phyloP scores from a whole-genome alignment of 2,797 vertebrate genomes.

The Rhodeus uyekii region DNA sequence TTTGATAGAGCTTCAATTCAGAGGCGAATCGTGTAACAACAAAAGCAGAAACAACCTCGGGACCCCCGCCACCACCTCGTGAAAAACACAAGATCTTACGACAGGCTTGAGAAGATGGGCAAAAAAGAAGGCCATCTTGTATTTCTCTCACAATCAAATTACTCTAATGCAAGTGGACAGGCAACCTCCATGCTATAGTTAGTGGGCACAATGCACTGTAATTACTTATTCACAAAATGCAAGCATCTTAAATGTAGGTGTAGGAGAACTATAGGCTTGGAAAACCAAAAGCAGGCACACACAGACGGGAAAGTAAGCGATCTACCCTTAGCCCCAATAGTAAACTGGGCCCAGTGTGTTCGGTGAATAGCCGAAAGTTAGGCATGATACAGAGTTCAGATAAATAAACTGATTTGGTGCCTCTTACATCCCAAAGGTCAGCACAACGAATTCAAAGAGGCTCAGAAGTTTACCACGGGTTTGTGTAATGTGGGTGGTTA shows the following conservation, averaged over 20 bases:
- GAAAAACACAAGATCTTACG: conserved; percentile 56
- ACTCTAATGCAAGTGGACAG: conserved; percentile 78
- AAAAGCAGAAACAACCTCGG: conserved; percentile 60
- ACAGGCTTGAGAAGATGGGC: conserved; percentile 46
- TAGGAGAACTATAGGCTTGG: conserved; percentile 59
- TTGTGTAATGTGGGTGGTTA: conserved; percentile 57
- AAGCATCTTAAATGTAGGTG: conserved; percentile 74
- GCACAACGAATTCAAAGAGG: conserved; percentile 54
- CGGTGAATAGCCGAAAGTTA: conserved; percentile 55
- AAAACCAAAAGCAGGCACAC: conserved; percentile 52
- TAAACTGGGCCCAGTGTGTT: conserved; percentile 48
- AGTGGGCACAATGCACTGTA: conserved; percentile 73
- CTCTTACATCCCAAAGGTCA: conserved; percentile 58
- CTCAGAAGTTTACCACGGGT: conserved; percentile 51
- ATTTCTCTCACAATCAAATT: conserved; percentile 73
- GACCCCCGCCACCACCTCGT: conserved; percentile 35
- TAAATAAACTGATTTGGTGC: conserved; percentile 57
- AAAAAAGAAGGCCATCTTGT: conserved; percentile 67
- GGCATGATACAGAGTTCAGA: conserved; percentile 58
- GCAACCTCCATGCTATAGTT: conserved; percentile 66
- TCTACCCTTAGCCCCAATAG: conserved; percentile 48
- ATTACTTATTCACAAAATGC: conserved; percentile 79
- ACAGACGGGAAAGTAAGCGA: conserved; percentile 52
- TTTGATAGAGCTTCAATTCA: conserved; percentile 73
- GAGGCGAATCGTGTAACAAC: conserved; percentile 65